Percentiles rank a stretch among this genome's conserved stretches.
Conservation (phyloP, 2,888 invertebrate genomes). For the Melieria picta region DNA sequence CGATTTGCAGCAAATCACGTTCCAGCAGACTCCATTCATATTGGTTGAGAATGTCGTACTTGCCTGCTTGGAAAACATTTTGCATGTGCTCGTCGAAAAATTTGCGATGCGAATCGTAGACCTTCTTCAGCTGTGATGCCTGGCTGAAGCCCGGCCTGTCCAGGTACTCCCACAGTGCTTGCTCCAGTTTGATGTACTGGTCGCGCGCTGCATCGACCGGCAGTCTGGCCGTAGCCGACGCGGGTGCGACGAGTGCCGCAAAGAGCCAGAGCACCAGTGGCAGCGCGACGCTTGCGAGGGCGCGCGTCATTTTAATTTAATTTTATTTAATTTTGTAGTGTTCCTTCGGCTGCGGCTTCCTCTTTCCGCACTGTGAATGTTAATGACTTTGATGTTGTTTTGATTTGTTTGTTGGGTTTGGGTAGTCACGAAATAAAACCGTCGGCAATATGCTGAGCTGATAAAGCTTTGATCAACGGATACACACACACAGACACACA, state of each 20-base stretch:
- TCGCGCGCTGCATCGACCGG: slow-evolving; percentile 72
- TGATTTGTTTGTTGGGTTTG: no score
- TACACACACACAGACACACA: no score
- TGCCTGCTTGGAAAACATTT: slow-evolving; percentile 48
- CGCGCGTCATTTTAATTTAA: no score
- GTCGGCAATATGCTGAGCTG: no score
- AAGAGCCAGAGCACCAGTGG: background rate
- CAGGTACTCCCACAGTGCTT: slow-evolving; percentile 60
- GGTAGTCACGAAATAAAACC: no score
- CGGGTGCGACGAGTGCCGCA: slow-evolving; percentile 1
- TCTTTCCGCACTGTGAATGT: no score
- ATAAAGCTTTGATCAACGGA: no score
- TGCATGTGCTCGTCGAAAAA: slow-evolving; percentile 53
- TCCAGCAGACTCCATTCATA: slow-evolving; percentile 76
- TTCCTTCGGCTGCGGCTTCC: no score
- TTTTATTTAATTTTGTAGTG: no score
- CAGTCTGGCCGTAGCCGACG: background rate
- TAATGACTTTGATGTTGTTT: no score
- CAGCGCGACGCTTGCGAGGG: background rate
- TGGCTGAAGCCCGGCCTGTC: slow-evolving; percentile 48
- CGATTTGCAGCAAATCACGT: slow-evolving; percentile 72
- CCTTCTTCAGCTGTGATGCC: slow-evolving; percentile 57
- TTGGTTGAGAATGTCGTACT: slow-evolving; percentile 63
- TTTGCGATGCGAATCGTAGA: slow-evolving; percentile 58
- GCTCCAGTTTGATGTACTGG: slow-evolving; percentile 71